Evolutionary conservation across 2,888 invertebrate species (phyloP).

Genomic region (Eubasilissa splendida): DNA sequence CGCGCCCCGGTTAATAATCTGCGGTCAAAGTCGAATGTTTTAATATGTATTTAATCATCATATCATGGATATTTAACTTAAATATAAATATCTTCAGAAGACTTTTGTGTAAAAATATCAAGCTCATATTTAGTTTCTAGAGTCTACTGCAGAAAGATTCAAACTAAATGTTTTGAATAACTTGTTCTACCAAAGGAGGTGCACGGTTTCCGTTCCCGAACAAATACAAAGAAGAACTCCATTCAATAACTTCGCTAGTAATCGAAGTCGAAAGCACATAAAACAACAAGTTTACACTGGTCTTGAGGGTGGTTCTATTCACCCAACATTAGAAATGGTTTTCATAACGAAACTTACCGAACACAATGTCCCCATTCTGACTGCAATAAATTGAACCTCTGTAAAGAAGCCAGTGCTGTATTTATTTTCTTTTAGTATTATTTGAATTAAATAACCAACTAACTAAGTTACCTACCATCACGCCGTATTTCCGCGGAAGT

Average conservation of each 20-base stretch:
- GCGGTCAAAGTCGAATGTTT: no score
- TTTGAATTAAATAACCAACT: no score
- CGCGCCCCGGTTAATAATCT: no score
- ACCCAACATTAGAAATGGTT: constrained; percentile 4
- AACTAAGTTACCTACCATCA: no score
- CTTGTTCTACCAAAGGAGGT: not conserved
- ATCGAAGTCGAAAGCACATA: constrained; percentile 14
- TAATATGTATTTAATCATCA: no score
- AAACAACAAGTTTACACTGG: constrained; percentile 10
- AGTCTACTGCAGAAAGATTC: not conserved
- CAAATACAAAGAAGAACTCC: constrained; percentile 20
- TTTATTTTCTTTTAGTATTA: no score
- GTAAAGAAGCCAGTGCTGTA: not conserved
- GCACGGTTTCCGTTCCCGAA: constrained; percentile 3
- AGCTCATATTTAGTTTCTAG: no score
- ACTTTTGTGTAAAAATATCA: no score
- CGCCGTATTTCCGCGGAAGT: no score
- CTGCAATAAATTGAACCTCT: not conserved
- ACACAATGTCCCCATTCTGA: not conserved
- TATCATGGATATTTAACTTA: no score
- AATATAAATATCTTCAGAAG: no score
- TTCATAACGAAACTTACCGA: constrained; percentile 1
- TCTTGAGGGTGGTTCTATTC: not conserved
- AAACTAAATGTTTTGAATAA: constrained; percentile 3
- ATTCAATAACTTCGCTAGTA: constrained; percentile 18